Evolutionary conservation across 2,888 invertebrate species (phyloP).

Genomic region (Polydrusus cervinus): DNA sequence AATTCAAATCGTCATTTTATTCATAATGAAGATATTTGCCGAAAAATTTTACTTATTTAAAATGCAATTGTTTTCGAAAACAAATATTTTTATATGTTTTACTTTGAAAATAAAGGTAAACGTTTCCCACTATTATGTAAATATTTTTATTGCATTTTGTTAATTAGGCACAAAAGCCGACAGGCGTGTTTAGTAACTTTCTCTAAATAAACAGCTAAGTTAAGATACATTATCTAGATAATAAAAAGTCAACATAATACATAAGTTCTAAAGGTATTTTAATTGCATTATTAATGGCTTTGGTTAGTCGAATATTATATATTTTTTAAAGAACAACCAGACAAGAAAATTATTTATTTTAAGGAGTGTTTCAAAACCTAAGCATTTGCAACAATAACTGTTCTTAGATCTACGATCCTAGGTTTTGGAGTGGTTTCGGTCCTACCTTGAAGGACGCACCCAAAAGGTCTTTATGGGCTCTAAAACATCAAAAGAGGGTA

Average conservation of each 20-base stretch:
- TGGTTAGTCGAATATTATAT: background rate
- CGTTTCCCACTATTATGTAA: slow-evolving; percentile 16
- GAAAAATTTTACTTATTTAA: no score
- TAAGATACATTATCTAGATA: slow-evolving; percentile 22
- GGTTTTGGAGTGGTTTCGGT: no score
- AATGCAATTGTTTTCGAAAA: no score
- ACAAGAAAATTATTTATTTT: no score
- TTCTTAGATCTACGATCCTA: no score
- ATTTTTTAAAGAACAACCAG: background rate
- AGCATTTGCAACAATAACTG: no score
- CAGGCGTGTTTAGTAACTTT: slow-evolving; percentile 29
- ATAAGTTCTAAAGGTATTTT: slow-evolving; percentile 19
- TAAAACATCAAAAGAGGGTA: no score
- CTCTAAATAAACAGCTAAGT: slow-evolving; percentile 26
- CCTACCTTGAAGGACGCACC: no score
- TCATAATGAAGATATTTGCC: no score
- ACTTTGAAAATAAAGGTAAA: slow-evolving; percentile 4
- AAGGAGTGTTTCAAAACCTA: no score
- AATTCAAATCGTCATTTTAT: no score
- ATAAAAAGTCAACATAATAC: slow-evolving; percentile 26
- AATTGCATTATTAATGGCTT: slow-evolving; percentile 10
- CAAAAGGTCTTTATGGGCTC: no score
- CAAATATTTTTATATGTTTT: background rate
- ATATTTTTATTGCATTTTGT: slow-evolving; percentile 13
- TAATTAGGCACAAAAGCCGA: slow-evolving; percentile 29